Percentiles rank a stretch among this genome's conserved stretches.
These are phyloP conservation scores for Nannoperca australis DNA, from an alignment of 2,797 vertebrate species.

Conservation along the genomic window DNA sequence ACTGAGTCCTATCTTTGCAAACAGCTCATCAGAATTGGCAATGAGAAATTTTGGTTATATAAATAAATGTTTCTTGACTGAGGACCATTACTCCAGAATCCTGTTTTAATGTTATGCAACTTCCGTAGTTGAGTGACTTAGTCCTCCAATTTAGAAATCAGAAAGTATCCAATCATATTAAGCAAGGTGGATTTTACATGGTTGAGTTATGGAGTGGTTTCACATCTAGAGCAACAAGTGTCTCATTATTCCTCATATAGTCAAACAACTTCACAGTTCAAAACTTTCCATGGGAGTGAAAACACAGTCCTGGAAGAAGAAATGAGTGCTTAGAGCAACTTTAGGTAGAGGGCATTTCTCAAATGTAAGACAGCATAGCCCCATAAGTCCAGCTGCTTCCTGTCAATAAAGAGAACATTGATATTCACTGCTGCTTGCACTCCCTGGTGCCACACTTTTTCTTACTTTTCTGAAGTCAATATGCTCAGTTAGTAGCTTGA, in stretches of 20 bases:
- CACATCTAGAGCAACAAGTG: slow-evolving; percentile 11
- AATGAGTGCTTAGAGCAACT: slow-evolving; percentile 5
- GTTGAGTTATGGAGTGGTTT: not conserved
- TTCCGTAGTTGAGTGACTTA: not conserved
- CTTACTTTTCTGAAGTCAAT: not conserved
- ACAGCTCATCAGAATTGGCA: not conserved
- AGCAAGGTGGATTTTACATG: not conserved
- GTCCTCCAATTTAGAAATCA: not conserved
- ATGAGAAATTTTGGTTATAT: not conserved
- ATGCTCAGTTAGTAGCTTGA: not conserved
- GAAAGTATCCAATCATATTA: not conserved
- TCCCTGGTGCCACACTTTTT: not conserved
- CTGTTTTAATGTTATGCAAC: slow-evolving; percentile 25
- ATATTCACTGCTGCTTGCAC: not conserved
- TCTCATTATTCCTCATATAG: slow-evolving; percentile 18
- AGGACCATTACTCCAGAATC: not conserved
- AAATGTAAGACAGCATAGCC: not conserved
- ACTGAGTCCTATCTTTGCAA: not conserved
- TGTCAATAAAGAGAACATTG: slow-evolving; percentile 16
- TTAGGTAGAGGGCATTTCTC: not conserved
- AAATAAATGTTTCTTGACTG: not conserved
- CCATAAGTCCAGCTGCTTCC: slow-evolving; percentile 2
- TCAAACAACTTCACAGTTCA: slow-evolving; percentile 13
- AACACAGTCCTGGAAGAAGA: slow-evolving; percentile 3
- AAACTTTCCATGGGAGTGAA: not conserved